Conservation (phyloP, 2,113 vertebrate species). For the Cryptotis parvus region DNA sequence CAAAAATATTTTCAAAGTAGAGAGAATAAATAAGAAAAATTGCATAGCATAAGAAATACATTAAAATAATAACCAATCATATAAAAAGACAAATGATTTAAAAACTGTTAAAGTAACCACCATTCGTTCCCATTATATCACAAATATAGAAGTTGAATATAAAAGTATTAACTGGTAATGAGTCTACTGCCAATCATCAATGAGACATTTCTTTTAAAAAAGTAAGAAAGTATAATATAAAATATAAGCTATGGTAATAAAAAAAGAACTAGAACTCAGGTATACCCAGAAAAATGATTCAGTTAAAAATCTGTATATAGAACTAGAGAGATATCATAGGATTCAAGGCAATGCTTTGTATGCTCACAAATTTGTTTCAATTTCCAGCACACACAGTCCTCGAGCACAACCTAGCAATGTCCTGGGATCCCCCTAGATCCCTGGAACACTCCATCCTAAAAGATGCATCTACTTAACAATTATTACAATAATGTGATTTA, state of each 20-base stretch:
- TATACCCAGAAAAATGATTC: conserved; percentile 17
- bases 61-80: neutral
- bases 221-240: neutral
- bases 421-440: too few species aligned
- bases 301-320: neutral
- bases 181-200: neutral
- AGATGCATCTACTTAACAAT: neutral
- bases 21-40: neutral
- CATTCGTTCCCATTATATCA: conserved; percentile 9
- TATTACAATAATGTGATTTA: neutral
- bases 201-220: neutral
- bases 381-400: too few species aligned
- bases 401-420: too few species aligned
- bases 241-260: neutral
- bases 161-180: neutral
- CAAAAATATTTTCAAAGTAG: conserved; percentile 1
- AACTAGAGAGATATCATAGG: too few species aligned
- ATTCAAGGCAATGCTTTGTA: too few species aligned
- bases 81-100: conserved; percentile 26
- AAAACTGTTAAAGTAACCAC: conserved; percentile 3
- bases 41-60: conserved; percentile 41
- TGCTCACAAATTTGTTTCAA: too few species aligned
- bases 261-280: conserved; percentile 14
- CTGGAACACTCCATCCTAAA: neutral
- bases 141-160: neutral